Evolutionary conservation across 2,888 invertebrate genomes (phyloP), one percentile per base, ranked within the genome.

Genomic region (Heteromurus nitidus): DNA sequence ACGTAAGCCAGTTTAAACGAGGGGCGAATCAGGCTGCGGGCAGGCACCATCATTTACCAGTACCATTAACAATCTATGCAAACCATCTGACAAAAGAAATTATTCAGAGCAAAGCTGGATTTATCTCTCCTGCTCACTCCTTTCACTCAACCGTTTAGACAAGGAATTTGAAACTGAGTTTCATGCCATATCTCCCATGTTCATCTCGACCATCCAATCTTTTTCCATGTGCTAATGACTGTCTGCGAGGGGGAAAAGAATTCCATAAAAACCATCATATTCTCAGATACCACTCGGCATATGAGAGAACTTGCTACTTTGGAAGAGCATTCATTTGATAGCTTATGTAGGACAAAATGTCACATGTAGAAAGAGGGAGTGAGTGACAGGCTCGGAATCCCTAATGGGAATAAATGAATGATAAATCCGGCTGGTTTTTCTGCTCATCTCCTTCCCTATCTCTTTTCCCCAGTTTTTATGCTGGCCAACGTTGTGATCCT

Each of bases 341-440:
- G 47, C n/a, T n/a, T 47, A 62, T 79, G 64, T 58, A 64, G 77
- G 65, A 55, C 64, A 80, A 67, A 80, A 67, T 55, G 72, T 70
- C 67, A 67, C 80, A 67, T 80, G 47, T 65, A 44, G 31, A 31
- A 42, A 73, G 18, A 30, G 73, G 50, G 13, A 67, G 47, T 73
- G 62, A 73, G 68, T 73, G 80, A 80, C 79, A 80, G 72, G 36
- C 36, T 47, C 47, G 67, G 73, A 80, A 62, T 69, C 68, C 74
- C 80, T 80, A 80, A 73, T 73, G 80, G 80, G 80, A 74, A 80
- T 74, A 80, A 80, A 80, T 80, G 80, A 80, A 80, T 74, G 74
- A 16, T 74, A 74, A 80, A 80, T 80, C 80, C 74, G 44, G 30
- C 58, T 67, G 44, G 67, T 73, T 73, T 50, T 50, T 26, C 42